Evolutionary conservation across 2,113 vertebrate species (phyloP), one percentile per base, ranked within the genome.

Genomic region (Anseranas semipalmata): DNA sequence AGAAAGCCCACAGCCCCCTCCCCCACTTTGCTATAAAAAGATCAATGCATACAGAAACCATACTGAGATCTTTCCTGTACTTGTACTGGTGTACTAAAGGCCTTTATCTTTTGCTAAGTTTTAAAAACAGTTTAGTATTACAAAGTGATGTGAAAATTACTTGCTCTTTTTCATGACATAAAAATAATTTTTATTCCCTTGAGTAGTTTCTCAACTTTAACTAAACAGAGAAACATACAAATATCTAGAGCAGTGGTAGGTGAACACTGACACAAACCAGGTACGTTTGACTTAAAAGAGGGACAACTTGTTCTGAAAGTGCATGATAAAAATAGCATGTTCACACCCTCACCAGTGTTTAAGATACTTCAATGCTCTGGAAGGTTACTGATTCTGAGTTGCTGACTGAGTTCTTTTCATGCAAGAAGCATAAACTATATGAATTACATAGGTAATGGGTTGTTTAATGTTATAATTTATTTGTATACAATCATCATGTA

Each of bases 391-490:
- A 52, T 58, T 86, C 35, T 0, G 1, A 92, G 14, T 30, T 82
- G 48, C 68, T 85, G 75, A 75, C 58, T 18, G 15, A 85, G 74
- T 85, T 84, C 10, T 83, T 59, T 78, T 73, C 76, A 81, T 55
- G 30, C 32, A 87, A 65, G 28, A 89, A 83, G 39, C 3, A 4
- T 43, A 16, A 94, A 39, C 43, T 65, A 4, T 32, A 85, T 46
- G 32, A 95, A 84, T 85, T 78, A 92, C 76, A 70, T 53, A 84
- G 41, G 83, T 85, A 94, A 94, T 62, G 67, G 94, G 55, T 33
- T 33, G 43, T 89, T 96, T 95, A 78, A 74, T 80, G 73, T 87
- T 83, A 96, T 97, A 98, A 96, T 96, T 93, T 92, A 90, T 96
- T 97, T 97, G 93, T 95, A 97, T 75, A 97, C 70, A 97, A 27